Conservation (phyloP, 2,113 vertebrate genomes). For the Pygoscelis antarcticus region DNA sequence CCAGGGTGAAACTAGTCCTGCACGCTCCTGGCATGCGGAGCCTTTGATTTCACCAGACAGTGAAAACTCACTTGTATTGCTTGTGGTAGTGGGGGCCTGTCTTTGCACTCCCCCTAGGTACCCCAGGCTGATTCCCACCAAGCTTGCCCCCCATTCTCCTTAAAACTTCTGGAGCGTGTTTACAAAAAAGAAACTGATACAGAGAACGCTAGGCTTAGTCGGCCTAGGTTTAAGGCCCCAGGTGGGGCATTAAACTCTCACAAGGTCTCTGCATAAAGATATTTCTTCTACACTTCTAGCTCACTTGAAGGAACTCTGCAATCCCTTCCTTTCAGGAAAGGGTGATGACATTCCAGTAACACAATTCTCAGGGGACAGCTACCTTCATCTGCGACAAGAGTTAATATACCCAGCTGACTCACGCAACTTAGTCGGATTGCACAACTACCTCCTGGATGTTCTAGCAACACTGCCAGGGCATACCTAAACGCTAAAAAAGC, state of each 20-base stretch:
- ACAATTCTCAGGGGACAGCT: not conserved
- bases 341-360: accelerated
- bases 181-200: accelerated
- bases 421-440: not conserved
- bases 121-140: not conserved
- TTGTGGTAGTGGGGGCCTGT: not conserved
- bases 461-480: not conserved
- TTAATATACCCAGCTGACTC: not conserved
- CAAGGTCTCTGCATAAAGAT: not conserved
- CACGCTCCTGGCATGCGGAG: not conserved
- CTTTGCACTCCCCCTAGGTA: not conserved
- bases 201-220: not conserved
- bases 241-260: no score
- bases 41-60: not conserved
- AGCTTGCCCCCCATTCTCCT: no score
- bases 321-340: not conserved
- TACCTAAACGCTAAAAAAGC: not conserved
- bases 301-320: accelerated
- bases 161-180: accelerated
- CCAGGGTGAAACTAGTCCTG: not conserved
- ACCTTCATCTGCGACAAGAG: not conserved
- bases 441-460: not conserved
- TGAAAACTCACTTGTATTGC: not conserved
- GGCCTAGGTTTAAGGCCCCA: no score
- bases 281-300: not conserved